Evolutionary conservation across 2,888 invertebrate genomes (phyloP).

Genomic region (Eristalis arbustorum): DNA sequence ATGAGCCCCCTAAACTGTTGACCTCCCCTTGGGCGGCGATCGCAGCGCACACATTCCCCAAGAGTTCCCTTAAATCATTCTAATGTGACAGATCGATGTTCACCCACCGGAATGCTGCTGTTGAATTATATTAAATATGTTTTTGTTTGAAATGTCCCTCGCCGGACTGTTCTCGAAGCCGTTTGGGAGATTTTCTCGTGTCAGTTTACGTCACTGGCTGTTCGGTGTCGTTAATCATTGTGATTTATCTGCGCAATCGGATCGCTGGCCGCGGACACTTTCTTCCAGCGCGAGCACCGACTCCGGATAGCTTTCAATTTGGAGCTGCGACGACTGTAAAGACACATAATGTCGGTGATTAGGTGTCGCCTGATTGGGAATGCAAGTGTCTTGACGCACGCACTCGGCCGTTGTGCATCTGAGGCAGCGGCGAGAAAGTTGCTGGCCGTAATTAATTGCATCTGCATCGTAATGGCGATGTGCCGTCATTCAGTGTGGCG

Average conservation of each 20-base stretch:
- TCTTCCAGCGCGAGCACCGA: not conserved
- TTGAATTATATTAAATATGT: constrained; percentile 20
- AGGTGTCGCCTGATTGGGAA: constrained; percentile 22
- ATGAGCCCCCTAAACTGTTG: not conserved
- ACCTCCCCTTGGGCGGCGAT: constrained; percentile 3
- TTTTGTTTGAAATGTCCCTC: not conserved
- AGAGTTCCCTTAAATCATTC: constrained; percentile 16
- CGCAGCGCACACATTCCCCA: not conserved
- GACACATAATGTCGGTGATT: not conserved
- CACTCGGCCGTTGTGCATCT: not conserved
- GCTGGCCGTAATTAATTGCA: constrained; percentile 35
- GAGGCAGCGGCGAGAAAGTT: constrained; percentile 29
- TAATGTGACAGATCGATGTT: constrained; percentile 27
- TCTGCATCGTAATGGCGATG: not conserved
- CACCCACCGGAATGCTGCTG: constrained; percentile 2
- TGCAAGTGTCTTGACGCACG: constrained; percentile 10
- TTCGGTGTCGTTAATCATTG: constrained; percentile 29
- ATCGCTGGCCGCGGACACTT: constrained; percentile 30
- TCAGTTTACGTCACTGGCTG: constrained; percentile 17
- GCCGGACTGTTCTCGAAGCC: constrained; percentile 1
- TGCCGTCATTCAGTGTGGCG: constrained; percentile 4
- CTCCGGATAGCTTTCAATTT: not conserved
- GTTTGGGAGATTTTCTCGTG: not conserved
- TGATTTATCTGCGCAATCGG: constrained; percentile 50
- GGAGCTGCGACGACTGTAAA: too few relatives aligned